Base-by-base conservation (phyloP, 2,797 vertebrate species). In the Phrynocephalus vlangalii region DNA sequence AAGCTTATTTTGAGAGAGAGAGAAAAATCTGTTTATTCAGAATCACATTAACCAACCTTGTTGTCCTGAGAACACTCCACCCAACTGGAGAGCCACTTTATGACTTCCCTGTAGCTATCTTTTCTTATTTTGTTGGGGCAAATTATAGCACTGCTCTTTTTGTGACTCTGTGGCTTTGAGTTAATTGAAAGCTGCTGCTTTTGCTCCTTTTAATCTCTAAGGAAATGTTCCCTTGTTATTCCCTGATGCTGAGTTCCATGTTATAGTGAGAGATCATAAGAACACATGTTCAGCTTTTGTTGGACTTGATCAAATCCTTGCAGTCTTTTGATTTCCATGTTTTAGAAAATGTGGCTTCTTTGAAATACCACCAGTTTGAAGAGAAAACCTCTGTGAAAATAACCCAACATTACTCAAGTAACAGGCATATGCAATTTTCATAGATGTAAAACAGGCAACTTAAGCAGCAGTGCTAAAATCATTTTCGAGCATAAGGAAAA, bases 111-210 rank as follows among this genome's bases (percentile, higher is more conserved):
- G 71, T 87, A 66, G 78, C 87, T 76, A 80, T 83, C 44, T 83
- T 83, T 78, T 79, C 82, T 80, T 86, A 73, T 83, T 84, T 81
- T 84, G 30, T 38, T 28, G 13, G 48, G 48, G 60, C 70, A 83
- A 76, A 75, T 87, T 80, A 70, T 70, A 87, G 76, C 18, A 9
- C n/a, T 84, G 71, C 87, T 87, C 38, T 77, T 76, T 81, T 71
- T 84, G 60, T 56, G 50, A 82, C 48, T 76, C 48, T 85, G 71
- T 85, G 87, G 87, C 63, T 80, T 87, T 71, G 77, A 86, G 63
- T 87, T 90, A 90, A 90, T 87, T 90, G 89, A 90, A 87, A 87
- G 76, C 82, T 84, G 85, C 85, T 84, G 82, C 82, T 87, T 87
- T 84, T 84, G 88, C 84, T 84, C 85, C 68, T 60, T 86, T 79